Conservation (phyloP, 2,113 vertebrate genomes). For the Austrofundulus limnaeus region DNA sequence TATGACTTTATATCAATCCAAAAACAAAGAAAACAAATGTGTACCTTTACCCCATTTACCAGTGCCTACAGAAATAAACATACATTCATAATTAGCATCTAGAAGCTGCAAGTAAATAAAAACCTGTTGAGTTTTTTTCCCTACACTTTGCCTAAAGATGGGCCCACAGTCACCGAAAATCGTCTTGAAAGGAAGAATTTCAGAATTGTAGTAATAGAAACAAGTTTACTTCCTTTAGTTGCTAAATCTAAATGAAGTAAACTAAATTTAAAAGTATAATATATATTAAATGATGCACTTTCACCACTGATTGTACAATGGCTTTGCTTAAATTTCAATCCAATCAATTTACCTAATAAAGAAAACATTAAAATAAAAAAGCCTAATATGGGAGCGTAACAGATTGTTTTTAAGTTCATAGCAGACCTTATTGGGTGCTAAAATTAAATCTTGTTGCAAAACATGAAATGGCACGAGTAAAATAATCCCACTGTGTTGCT, state of each 20-base stretch:
- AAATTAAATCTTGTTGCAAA: constrained; percentile 11
- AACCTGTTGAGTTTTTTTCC: neutral
- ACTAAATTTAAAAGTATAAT: too few relatives aligned
- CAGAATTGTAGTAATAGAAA: too few relatives aligned
- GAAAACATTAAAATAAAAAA: neutral
- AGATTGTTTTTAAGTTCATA: neutral
- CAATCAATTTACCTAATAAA: neutral
- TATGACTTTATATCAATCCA: neutral
- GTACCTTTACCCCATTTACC: neutral
- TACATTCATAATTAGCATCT: neutral
- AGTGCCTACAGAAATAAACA: neutral
- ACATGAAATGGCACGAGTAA: constrained; percentile 17
- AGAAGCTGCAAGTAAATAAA: neutral
- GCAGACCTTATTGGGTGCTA: neutral
- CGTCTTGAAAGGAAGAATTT: neutral
- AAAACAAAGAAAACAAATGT: neutral
- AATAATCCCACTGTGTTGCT: constrained; percentile 12
- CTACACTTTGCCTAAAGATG: neutral
- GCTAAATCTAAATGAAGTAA: too few relatives aligned
- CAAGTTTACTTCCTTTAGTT: too few relatives aligned
- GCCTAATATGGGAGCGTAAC: neutral
- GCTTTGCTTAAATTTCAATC: neutral
- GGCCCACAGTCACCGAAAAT: neutral
- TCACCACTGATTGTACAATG: neutral
- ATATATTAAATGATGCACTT: neutral